Base-by-base conservation (phyloP, 2,797 vertebrate species). In the Eospalax fontanierii region DNA sequence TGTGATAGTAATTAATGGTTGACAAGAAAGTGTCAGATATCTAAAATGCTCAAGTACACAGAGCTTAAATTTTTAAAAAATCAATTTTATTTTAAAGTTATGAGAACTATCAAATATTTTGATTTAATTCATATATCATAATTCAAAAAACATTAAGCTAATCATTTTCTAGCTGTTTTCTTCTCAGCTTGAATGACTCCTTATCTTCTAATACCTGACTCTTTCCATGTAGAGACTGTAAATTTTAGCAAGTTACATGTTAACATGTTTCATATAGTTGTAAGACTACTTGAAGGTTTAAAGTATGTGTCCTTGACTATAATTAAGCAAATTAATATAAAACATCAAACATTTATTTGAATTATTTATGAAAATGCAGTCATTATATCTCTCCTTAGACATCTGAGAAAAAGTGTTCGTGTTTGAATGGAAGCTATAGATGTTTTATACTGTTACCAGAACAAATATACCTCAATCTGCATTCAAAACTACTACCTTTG, bases 31-130 rank as follows among this genome's bases (percentile, higher is more conserved):
- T 57, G 61, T 24, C 38, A 88, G 74, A 3, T 54, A 59, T 66
- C 18, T 38, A 85, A 73, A 19, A 14, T 63, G 0, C 50, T 81
- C 16, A 93, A 74, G 8, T 2, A 83, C 38, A 80, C 7, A 61
- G 4, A n/a, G 43, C 35, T 85, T 50, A 24, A 71, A 40, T 19
- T 87, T 61, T 93, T 65, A 46, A 91, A 54, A 73, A 54, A 54
- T 54, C 4, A 43, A 24, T 84, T 74, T 68, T 74, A 70, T 89
- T 96, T 89, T 26, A 63, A 91, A 88, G 78, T 88, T 2, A 46
- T 65, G 4, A 30, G 1, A 40, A 11, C 40, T 14, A 79, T 54
- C 8, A 28, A 21, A 68, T 71, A 61, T 4, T 38, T 96, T 96
- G 24, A 86, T 28, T 76, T 2, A 40, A 21, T 75, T 35, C 11